Conservation (phyloP, 2,113 vertebrate species). For the Paedocypris sp. region DNA sequence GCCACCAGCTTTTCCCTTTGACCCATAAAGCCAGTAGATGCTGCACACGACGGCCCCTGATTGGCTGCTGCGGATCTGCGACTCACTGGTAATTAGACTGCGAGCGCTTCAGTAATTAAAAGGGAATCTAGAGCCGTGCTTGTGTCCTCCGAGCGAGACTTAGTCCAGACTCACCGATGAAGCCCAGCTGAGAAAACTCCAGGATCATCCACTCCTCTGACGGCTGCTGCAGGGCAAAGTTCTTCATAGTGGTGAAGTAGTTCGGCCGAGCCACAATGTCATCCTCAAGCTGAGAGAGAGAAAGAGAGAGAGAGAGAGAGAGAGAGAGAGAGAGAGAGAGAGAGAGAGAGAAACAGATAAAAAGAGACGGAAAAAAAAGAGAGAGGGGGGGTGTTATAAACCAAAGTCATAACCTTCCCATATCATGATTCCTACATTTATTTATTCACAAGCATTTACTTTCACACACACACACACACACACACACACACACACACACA, state of each 20-base stretch:
- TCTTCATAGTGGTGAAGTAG: slow-evolving; percentile 99
- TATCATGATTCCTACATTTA: no score
- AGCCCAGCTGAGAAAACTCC: slow-evolving; percentile 96
- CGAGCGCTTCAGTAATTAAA: no score
- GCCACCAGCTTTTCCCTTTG: no score
- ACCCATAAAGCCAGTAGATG: no score
- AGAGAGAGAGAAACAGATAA: slow-evolving; percentile 6
- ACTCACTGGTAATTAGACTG: no score
- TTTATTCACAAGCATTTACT: no score
- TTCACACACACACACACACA: no score
- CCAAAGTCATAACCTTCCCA: neutral
- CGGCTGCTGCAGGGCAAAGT: slow-evolving; percentile 95
- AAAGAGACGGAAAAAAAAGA: neutral
- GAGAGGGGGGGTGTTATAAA: neutral
- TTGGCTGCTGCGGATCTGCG: no score
- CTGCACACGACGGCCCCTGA: no score
- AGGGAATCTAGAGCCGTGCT: no score
- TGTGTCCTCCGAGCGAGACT: no score
- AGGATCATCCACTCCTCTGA: slow-evolving; percentile 98
- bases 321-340: neutral
- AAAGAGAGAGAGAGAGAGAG: slow-evolving; percentile 4
- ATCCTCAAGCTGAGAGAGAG: slow-evolving; percentile 78
- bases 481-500: no score
- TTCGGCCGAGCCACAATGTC: slow-evolving; percentile 95
- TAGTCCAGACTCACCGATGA: slow-evolving; percentile 70